Percentiles rank a stretch among this genome's conserved stretches.
phyloP scores from a whole-genome alignment of 2,113 vertebrate species.

The Nothoprocta pentlandii region DNA sequence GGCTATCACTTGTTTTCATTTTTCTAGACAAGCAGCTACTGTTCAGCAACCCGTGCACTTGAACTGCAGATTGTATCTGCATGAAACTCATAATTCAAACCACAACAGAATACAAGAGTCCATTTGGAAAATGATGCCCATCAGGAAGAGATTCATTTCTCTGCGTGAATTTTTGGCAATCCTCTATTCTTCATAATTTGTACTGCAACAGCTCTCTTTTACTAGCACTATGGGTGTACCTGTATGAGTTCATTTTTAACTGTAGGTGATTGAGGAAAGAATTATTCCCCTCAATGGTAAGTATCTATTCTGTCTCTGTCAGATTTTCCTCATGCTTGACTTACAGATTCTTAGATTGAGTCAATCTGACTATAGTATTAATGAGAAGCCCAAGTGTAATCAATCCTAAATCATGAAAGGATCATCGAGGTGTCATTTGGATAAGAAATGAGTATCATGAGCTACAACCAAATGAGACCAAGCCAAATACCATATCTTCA shows the following conservation, averaged over 20 bases:
- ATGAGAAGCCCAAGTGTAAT: constrained; percentile 10
- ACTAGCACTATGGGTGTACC: constrained; percentile 40
- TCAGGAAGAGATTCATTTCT: constrained; percentile 58
- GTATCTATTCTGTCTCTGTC: not conserved
- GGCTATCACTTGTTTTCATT: constrained; percentile 54
- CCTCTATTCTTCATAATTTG: constrained; percentile 45
- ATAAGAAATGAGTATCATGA: not conserved
- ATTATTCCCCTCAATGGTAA: not conserved
- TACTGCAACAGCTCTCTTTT: constrained; percentile 2
- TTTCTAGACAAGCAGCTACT: constrained; percentile 58
- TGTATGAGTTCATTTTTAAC: constrained; percentile 49
- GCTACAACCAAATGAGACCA: not conserved
- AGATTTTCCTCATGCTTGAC: constrained; percentile 41
- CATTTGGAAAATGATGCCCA: constrained; percentile 66
- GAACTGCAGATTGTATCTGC: constrained; percentile 52
- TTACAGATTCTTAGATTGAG: constrained; percentile 32
- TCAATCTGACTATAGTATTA: constrained; percentile 11
- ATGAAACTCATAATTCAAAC: constrained; percentile 64
- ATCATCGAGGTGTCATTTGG: constrained; percentile 4
- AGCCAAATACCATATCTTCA: not conserved
- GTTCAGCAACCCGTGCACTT: constrained; percentile 41
- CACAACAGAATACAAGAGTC: constrained; percentile 39
- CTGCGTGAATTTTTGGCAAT: constrained; percentile 53
- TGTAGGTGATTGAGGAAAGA: not conserved
- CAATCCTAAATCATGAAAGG: not conserved